phyloP scores from a whole-genome alignment of 53 echinoderm and acorn worm species.

The Holothuria leucospilota region DNA sequence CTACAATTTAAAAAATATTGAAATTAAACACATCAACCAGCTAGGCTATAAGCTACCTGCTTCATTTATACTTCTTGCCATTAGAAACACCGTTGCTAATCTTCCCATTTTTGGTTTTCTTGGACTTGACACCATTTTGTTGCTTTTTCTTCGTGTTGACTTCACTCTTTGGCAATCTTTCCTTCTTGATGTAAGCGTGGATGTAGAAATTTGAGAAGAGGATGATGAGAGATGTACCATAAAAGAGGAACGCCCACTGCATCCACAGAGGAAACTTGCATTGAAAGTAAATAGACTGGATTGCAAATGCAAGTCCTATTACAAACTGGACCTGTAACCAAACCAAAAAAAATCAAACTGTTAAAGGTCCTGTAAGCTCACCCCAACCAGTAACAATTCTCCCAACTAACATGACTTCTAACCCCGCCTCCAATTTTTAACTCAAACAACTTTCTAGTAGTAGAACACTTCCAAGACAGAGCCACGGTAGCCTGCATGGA shows the following conservation, averaged over 20 bases:
- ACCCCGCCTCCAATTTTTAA: no score
- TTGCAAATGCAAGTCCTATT: conserved; percentile 77
- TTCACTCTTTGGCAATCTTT: conserved; percentile 80
- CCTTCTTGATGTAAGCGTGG: conserved; percentile 88
- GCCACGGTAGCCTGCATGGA: no score
- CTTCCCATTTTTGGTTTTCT: conserved; percentile 7
- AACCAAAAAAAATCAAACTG: not conserved
- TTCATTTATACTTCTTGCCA: conserved; percentile 36
- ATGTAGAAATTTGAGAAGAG: conserved; percentile 99
- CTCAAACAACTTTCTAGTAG: no score
- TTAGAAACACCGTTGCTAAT: not conserved
- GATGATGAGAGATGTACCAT: conserved; percentile 83
- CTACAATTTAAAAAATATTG: no score
- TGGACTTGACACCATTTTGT: not conserved
- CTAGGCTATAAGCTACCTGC: no score
- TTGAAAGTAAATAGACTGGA: conserved; percentile 88
- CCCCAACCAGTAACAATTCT: no score
- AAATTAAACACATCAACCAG: no score
- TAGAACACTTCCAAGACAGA: no score
- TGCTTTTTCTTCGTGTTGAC: not conserved
- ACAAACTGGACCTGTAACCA: conserved; percentile 79
- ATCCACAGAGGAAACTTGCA: conserved; percentile 94
- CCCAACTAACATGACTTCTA: no score
- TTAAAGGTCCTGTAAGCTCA: no score
- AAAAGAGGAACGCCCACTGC: conserved; percentile 82